Conservation (phyloP, 2,113 vertebrate genomes). For the Piliocolobus tephrosceles region DNA sequence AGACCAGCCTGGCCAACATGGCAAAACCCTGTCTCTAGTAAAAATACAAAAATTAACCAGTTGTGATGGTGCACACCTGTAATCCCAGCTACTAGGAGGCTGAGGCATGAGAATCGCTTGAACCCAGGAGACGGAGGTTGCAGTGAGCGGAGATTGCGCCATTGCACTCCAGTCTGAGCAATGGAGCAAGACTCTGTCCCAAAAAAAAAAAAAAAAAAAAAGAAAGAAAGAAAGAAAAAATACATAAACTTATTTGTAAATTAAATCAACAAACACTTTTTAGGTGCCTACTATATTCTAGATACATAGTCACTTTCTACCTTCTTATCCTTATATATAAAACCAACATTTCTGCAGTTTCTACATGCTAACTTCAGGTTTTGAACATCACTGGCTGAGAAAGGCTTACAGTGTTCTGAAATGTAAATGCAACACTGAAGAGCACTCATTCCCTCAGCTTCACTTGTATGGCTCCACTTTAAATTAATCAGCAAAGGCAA, state of each 20-base stretch:
- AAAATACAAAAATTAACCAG: no score
- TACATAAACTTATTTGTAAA: background rate
- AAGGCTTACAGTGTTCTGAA: background rate
- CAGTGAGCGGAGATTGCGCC: no score
- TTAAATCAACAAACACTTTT: background rate
- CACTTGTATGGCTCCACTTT: background rate
- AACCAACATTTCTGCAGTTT: background rate
- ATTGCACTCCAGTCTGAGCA: no score
- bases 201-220: no score
- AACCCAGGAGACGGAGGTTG: no score
- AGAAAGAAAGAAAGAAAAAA: no score
- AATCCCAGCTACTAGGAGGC: no score
- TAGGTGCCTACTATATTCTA: background rate
- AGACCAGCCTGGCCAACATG: no score
- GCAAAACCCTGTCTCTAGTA: no score
- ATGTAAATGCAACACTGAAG: background rate
- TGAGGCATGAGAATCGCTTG: no score
- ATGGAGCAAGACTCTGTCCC: no score
- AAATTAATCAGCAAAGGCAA: constrained; percentile 20
- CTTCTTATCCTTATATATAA: background rate
- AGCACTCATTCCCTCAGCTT: background rate
- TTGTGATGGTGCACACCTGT: no score
- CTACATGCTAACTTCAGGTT: background rate
- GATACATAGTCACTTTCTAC: background rate
- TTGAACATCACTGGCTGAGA: background rate